Evolutionary conservation across 2,888 invertebrate genomes (phyloP), one percentile per base, ranked within the genome.

Genomic region (Malacosoma neustria): DNA sequence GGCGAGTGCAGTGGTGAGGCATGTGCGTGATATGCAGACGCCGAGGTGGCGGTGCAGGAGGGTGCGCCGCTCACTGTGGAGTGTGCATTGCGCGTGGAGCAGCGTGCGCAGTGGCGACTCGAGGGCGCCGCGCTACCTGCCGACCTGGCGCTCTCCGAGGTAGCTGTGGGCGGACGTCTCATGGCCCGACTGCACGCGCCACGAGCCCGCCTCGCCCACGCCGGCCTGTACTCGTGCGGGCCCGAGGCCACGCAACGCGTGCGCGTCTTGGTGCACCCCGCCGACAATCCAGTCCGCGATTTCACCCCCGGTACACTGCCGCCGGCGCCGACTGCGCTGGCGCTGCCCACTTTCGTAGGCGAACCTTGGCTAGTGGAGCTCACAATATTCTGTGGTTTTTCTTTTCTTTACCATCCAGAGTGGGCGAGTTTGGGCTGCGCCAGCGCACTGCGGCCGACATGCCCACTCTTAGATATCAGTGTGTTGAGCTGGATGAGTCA

Each of bases 1-100:
- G n/a, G n/a, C n/a, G n/a, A n/a, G n/a, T n/a, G n/a, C n/a, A 22
- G 30, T 12, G 33, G 30, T 2, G 37, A 37, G 13, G 37, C 13
- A 43, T 46, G 47, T 41, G 48, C 40, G 53, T 43, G 51, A 43
- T 51, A 53, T 54, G 54, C 57, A 61, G 58, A 51, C 38, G 38
- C 42, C 44, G 42, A 42, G 46, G 55, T 72, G 62, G 42, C 51
- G 57, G 76, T 71, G 64, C 50, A 43, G 44, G 64, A 51, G 56
- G 79, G 79, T 51, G 68, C 63, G 53, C 75, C 75, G 61, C 71
- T 77, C 34, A 52, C 56, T 30, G 69, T 77, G 62, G 73, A 71
- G 72, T 77, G 79, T 52, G 53, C 63, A 50, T 64, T 77, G 70
- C 70, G 75, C 46, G 60, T 63, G 49, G 67, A 65, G 54, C 57